Percentiles rank a stretch among this genome's conserved stretches.
Conservation (phyloP, 1,140 invertebrate species). For the Tetramorium parvispinum region DNA sequence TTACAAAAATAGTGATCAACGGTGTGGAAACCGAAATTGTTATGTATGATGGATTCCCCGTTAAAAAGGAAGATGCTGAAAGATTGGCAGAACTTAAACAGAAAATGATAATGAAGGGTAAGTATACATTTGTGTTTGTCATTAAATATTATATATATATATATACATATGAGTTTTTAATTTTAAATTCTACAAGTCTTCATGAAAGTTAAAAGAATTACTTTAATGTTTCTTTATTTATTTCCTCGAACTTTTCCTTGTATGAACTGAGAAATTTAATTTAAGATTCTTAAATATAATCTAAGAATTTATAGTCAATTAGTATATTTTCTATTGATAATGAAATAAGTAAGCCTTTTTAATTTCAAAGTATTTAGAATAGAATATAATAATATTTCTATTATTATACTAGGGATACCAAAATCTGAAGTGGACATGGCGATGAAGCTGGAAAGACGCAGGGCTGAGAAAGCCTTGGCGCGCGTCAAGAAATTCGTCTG, state of each 20-base stretch:
- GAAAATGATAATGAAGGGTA: conserved; percentile 89
- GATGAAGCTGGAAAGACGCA: conserved; percentile 90
- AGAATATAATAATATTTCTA: not conserved
- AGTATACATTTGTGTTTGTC: no score
- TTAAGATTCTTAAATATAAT: not conserved
- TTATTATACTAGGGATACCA: conserved; percentile 85
- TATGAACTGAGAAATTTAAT: not conserved
- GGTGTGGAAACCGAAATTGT: conserved; percentile 88
- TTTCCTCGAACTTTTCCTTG: not conserved
- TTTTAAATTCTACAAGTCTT: conserved; percentile 6
- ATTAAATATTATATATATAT: not conserved
- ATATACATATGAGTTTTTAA: no score
- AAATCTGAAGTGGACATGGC: conserved; percentile 88
- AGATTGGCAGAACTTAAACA: conserved; percentile 87
- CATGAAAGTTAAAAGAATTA: not conserved
- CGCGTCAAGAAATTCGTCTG: conserved; percentile 90
- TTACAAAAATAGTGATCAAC: conserved; percentile 87
- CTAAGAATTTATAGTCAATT: not conserved
- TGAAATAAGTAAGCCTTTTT: not conserved
- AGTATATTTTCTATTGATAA: not conserved
- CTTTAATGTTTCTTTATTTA: not conserved
- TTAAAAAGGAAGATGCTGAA: conserved; percentile 90
- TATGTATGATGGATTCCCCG: conserved; percentile 89
- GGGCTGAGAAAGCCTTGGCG: conserved; percentile 90
- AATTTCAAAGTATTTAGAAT: not conserved